phyloP scores from a whole-genome alignment of 2,113 vertebrate genomes.

The Phyllostomus discolor region DNA sequence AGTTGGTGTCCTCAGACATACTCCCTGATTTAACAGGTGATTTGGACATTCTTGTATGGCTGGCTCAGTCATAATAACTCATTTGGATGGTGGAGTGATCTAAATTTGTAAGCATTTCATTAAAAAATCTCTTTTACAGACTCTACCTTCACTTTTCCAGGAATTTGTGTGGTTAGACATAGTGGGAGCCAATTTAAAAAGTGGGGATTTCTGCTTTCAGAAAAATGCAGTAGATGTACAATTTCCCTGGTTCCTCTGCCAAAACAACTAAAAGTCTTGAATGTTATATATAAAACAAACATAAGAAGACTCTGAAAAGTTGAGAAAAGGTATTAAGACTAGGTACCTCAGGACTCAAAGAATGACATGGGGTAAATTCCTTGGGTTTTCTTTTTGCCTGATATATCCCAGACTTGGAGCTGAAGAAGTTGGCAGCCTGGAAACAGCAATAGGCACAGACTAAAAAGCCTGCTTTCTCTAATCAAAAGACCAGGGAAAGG shows the following conservation, averaged over 20 bases:
- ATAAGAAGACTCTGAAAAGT: slow-evolving; percentile 51
- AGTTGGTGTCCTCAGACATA: neutral
- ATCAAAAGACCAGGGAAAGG: neutral
- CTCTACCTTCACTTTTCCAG: slow-evolving; percentile 47
- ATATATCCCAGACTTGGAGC: neutral
- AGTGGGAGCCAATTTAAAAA: slow-evolving; percentile 52
- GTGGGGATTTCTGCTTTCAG: slow-evolving; percentile 57
- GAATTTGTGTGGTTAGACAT: slow-evolving; percentile 40
- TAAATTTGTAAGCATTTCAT: slow-evolving; percentile 10
- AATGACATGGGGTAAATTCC: slow-evolving; percentile 34
- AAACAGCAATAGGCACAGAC: neutral
- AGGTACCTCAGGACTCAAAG: slow-evolving; percentile 47
- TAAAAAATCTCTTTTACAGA: slow-evolving; percentile 33
- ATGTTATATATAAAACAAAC: slow-evolving; percentile 41
- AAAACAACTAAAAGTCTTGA: slow-evolving; percentile 56
- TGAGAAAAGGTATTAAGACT: slow-evolving; percentile 50
- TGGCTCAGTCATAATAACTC: neutral
- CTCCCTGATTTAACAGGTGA: neutral
- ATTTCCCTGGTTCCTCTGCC: slow-evolving; percentile 11
- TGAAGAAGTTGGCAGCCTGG: slow-evolving; percentile 11
- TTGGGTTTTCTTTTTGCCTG: slow-evolving; percentile 49
- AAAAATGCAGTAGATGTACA: slow-evolving; percentile 52
- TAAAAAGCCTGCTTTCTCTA: neutral
- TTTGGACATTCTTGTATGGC: slow-evolving; percentile 6
- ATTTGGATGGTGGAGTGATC: neutral